Base-by-base conservation (phyloP, 2,888 invertebrate genomes). In the Piscicola geometra region DNA sequence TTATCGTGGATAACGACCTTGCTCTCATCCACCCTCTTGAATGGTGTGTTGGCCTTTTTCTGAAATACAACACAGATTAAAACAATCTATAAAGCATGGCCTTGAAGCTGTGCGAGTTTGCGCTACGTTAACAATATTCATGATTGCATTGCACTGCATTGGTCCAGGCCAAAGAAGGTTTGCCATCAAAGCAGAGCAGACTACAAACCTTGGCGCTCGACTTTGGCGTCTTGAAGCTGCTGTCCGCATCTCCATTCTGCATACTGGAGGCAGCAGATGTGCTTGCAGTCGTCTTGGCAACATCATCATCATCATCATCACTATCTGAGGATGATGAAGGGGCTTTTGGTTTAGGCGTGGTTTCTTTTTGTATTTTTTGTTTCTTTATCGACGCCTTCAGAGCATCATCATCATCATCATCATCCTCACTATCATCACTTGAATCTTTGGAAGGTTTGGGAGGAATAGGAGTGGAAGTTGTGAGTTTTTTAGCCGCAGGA, bases 11-110 rank as follows among this genome's bases (percentile, higher is more conserved):
- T 32, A 3, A 67, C 2, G 9, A 30, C 35, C 28, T 9, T 30
- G n/a, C 33, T 33, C 35, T 32, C 67, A 67, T 67, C 67, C 2
- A 67, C 67, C n/a, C 67, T 9, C 28, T 67, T 67, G 67, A 67
- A 67, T 3, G 67, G 67, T 18, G 21, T 5, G n/a, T 67, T 67
- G 18, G 32, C 33, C n/a, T 32, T 33, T 67, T 67, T 67, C 67
- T 67, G 67, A 15, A 67, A 33, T 28, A 67, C 3, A 28, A 67
- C 5, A 64, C 12, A 15, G n/a, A 30, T 30, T 35, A n/a, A 33
- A 67, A 33, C 12, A 33, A 33, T 2, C 12, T 64, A 64, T 3
- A 28, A 64, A 28, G 21, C 5, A 64, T 28, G n/a, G n/a, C n/a
- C n/a, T n/a, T n/a, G n/a, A n/a, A n/a, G n/a, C n/a, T n/a, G n/a